Percentiles rank a stretch among this genome's conserved stretches.
These are phyloP conservation scores for Esox niger DNA, from an alignment of 2,113 vertebrate genomes.

Conservation along the genomic window DNA sequence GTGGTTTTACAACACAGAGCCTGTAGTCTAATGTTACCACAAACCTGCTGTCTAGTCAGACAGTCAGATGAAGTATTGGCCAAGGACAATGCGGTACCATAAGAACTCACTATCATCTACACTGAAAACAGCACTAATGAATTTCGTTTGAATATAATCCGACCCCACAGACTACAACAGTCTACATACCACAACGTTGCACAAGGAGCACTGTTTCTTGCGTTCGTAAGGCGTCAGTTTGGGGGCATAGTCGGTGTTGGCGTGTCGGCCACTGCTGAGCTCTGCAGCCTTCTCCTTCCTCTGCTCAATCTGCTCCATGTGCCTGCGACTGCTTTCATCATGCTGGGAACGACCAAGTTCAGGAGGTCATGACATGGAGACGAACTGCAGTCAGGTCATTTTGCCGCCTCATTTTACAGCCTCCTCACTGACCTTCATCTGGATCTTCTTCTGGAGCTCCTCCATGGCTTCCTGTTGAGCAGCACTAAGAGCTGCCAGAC, in stretches of 20 bases:
- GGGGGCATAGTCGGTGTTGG: slow-evolving; percentile 94
- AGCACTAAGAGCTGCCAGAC: slow-evolving; percentile 92
- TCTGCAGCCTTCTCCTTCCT: slow-evolving; percentile 98
- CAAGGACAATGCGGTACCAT: neutral
- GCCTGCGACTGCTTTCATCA: slow-evolving; percentile 93
- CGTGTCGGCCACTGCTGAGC: slow-evolving; percentile 94
- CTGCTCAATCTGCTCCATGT: slow-evolving; percentile 99
- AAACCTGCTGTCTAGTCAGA: neutral
- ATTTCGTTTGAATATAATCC: neutral
- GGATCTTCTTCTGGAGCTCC: slow-evolving; percentile 98
- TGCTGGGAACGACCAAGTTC: slow-evolving; percentile 70
- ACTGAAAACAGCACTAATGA: neutral
- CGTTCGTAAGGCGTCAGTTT: slow-evolving; percentile 95
- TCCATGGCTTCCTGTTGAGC: slow-evolving; percentile 98
- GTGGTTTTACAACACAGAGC: neutral
- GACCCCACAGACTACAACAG: neutral
- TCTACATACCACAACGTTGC: slow-evolving; percentile 81
- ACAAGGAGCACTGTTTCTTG: slow-evolving; percentile 94
- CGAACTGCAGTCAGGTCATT: neutral
- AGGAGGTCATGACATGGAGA: neutral
- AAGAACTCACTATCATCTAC: neutral
- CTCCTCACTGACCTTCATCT: slow-evolving; percentile 81
- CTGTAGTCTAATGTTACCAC: neutral
- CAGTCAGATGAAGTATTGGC: neutral
- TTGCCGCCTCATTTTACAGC: too few relatives aligned